Conservation (phyloP, 2,888 invertebrate genomes). For the Cryptus viduatorius region DNA sequence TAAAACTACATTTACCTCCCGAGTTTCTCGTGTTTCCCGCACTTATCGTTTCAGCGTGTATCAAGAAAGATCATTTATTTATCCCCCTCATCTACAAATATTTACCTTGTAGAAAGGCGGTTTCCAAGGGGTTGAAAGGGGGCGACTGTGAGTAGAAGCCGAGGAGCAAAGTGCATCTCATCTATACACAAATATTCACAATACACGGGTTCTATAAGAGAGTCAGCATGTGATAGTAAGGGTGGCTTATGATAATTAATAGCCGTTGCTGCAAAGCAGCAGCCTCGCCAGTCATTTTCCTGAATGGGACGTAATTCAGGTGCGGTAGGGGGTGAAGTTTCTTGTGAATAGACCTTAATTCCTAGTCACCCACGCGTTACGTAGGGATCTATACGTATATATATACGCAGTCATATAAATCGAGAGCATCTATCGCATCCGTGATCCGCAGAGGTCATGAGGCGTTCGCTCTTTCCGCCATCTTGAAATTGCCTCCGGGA, state of each 20-base stretch:
- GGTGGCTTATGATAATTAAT: conserved; percentile 80
- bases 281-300: conserved; percentile 73
- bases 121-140: conserved; percentile 13
- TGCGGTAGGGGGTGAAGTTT: conserved; percentile 69
- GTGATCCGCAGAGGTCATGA: conserved; percentile 42
- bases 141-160: not conserved
- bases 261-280: conserved; percentile 67
- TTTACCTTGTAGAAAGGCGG: conserved; percentile 62
- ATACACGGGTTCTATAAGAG: conserved; percentile 54
- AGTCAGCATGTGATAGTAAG: conserved; percentile 30
- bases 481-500: conserved; percentile 53
- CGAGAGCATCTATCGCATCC: conserved; percentile 1
- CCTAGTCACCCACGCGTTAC: conserved; percentile 61
- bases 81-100: conserved; percentile 64
- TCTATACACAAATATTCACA: conserved; percentile 20
- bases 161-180: conserved; percentile 18
- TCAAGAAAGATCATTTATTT: conserved; percentile 60
- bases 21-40: not conserved
- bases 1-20: not conserved
- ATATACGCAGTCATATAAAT: not conserved
- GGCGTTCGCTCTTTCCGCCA: conserved; percentile 31
- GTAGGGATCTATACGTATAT: conserved; percentile 44
- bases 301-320: conserved; percentile 83
- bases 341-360: conserved; percentile 82
- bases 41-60: conserved; percentile 1